Base-by-base conservation (phyloP, 2,888 invertebrate genomes). In the Gastrophysa polygoni region DNA sequence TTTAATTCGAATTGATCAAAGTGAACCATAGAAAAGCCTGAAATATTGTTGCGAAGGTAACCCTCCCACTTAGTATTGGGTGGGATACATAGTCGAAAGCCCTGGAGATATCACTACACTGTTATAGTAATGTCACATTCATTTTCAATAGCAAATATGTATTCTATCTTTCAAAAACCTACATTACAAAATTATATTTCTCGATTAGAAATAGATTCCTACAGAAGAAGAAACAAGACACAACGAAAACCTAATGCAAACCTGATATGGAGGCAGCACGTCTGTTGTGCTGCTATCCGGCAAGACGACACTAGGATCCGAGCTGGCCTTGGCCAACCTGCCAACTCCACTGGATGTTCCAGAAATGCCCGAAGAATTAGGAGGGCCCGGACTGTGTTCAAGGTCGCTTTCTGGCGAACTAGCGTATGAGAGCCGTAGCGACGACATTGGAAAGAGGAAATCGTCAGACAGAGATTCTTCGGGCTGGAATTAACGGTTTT, bases 401-500 rank as follows among this genome's bases (percentile, higher is more conserved):
- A 94, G 86, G 84, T 97, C 97, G 80, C 95, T 95, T 85, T 97
- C 96, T 69, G 96, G 96, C 80, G 95, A 95, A 79, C 96, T 96
- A 71, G 96, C 96, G 83, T 96, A 96, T 79, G 96, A 96, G 73
- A 96, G 86, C 80, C 96, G 91, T 81, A 95, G 90, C 79, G 93
- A 93, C 74, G 94, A 94, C 96, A 97, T 96, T 80, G 97, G 97
- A 88, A 98, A 98, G 80, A 98, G 90, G 89, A 97, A 96, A 88
- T 98, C 97, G 84, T 98, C 98, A 77, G 96, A 95, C 82, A 97
- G 87, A 82, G 95, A 93, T 84, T 97, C 96, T 82, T 95, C 95
- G 81, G 96, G 95, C 96, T 96, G 87, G 81, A 84, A 80, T 55
- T 58, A 63, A 68, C 58, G 63, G 57, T 7, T 67, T 61, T 64